These are phyloP conservation scores for Apotomis betuletana DNA, from an alignment of 2,888 invertebrate genomes.

Conservation along the genomic window DNA sequence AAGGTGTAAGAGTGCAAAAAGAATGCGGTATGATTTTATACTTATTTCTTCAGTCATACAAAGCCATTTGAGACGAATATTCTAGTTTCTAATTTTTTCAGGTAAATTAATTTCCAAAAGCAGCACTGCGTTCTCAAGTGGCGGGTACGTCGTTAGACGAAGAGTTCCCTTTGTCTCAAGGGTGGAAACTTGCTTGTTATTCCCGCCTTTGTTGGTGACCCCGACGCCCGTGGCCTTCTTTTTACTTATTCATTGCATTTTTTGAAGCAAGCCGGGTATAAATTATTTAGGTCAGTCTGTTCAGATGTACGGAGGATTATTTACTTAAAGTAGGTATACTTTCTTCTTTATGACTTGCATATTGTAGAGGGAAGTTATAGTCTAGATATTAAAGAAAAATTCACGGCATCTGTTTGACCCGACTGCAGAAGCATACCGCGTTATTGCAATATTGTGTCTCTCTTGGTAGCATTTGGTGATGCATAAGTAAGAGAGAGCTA, in stretches of 20 bases:
- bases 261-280: conserved; percentile 51
- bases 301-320: conserved; percentile 37
- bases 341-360: conserved; percentile 41
- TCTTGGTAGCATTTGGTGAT: neutral
- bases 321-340: too few relatives aligned
- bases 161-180: conserved; percentile 75
- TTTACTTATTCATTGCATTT: conserved; percentile 69
- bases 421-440: neutral
- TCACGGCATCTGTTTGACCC: neutral
- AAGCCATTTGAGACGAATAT: too few relatives aligned
- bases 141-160: conserved; percentile 69
- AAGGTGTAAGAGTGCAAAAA: too few relatives aligned
- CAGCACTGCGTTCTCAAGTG: conserved; percentile 60
- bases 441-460: too few relatives aligned
- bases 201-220: conserved; percentile 66
- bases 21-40: too few relatives aligned
- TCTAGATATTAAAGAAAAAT: neutral
- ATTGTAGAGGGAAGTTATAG: conserved; percentile 17
- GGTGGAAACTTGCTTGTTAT: conserved; percentile 64
- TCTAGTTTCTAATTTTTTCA: neutral
- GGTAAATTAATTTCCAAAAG: conserved; percentile 51
- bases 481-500: too few relatives aligned
- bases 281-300: conserved; percentile 52
- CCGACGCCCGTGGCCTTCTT: conserved; percentile 62
- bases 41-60: too few relatives aligned